Conservation (phyloP, 2,113 vertebrate species). For the Rhineura floridana region DNA sequence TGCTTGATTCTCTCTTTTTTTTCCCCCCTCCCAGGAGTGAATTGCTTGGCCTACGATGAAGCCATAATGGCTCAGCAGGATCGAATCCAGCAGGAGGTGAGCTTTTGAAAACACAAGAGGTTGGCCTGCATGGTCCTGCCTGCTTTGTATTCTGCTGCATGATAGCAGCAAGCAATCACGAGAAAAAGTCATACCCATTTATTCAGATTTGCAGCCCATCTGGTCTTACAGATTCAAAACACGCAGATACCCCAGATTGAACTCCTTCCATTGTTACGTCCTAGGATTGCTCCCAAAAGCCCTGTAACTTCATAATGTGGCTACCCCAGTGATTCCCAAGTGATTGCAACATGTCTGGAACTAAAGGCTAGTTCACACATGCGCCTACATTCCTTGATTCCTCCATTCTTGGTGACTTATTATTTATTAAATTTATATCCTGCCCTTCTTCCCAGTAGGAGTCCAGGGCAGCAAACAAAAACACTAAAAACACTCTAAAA, state of each 20-base stretch:
- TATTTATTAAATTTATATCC: too few species aligned
- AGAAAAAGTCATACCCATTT: background rate
- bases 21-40: slow-evolving; percentile 77
- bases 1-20: background rate
- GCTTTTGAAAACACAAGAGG: slow-evolving; percentile 18
- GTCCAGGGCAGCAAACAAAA: too few species aligned
- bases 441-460: too few species aligned
- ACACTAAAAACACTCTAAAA: too few species aligned
- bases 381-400: background rate
- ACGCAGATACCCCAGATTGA: too few species aligned
- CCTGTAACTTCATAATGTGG: background rate
- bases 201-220: background rate
- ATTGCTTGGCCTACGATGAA: slow-evolving; percentile 91
- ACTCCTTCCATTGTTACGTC: background rate
- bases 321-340: background rate
- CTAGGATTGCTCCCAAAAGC: background rate
- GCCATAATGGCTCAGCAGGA: slow-evolving; percentile 95
- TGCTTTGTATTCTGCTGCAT: background rate
- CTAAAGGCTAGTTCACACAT: background rate
- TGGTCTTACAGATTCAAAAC: background rate
- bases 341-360: too few species aligned
- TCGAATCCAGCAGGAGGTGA: slow-evolving; percentile 94
- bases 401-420: background rate
- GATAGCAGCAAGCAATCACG: background rate
- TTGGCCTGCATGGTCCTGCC: background rate